Conservation (phyloP, 2,113 vertebrate genomes). For the Hippolais icterina region DNA sequence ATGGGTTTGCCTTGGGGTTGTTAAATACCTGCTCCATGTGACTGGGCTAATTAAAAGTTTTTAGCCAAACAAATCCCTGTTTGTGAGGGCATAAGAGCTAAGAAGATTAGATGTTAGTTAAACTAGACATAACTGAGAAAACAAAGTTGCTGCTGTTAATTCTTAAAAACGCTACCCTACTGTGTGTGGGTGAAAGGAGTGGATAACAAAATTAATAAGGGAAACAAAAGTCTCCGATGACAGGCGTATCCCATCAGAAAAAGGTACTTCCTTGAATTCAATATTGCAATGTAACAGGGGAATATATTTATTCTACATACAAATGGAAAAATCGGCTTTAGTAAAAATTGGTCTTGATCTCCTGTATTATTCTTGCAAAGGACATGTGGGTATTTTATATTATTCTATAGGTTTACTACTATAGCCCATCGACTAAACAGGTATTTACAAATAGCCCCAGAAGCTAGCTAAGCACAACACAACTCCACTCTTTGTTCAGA, state of each 20-base stretch:
- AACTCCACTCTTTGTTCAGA: neutral
- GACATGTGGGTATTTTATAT: neutral
- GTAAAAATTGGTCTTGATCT: neutral
- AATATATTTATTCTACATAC: neutral
- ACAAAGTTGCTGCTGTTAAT: constrained; percentile 63
- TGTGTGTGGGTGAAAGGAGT: neutral
- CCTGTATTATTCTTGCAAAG: neutral
- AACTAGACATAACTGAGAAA: constrained; percentile 56
- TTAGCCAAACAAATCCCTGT: constrained; percentile 69
- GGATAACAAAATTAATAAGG: neutral
- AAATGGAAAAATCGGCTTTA: neutral
- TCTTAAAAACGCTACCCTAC: constrained; percentile 39
- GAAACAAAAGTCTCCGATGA: constrained; percentile 15
- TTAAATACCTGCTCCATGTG: constrained; percentile 67
- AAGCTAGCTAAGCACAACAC: neutral
- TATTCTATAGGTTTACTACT: neutral
- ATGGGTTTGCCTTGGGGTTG: constrained; percentile 33
- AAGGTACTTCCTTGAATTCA: neutral
- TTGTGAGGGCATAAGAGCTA: constrained; percentile 71
- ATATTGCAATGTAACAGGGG: neutral
- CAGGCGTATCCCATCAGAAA: neutral
- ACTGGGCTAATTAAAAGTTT: constrained; percentile 62
- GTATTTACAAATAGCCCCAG: neutral
- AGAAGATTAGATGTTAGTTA: constrained; percentile 76
- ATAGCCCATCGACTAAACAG: neutral